Conservation (phyloP, 2,113 vertebrate species). For the Beaufortia kweichowensis region DNA sequence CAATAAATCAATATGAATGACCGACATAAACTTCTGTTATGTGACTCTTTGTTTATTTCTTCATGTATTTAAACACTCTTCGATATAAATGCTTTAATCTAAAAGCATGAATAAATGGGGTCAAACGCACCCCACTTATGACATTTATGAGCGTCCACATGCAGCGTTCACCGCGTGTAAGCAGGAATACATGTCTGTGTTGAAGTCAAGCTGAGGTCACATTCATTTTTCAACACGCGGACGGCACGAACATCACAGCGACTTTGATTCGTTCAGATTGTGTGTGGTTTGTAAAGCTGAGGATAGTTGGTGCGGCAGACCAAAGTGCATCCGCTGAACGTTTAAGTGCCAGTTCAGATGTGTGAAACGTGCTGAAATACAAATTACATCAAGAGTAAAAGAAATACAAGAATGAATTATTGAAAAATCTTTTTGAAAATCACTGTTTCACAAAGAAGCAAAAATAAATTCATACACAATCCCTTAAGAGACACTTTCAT, state of each 20-base stretch:
- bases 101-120: no score
- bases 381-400: not conserved
- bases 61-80: not conserved
- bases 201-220: conserved; percentile 59
- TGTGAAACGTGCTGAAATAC: not conserved
- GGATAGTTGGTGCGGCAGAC: conserved; percentile 41
- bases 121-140: conserved; percentile 53
- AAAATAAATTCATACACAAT: not conserved
- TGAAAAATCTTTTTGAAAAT: no score
- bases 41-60: no score
- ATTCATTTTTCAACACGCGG: conserved; percentile 70
- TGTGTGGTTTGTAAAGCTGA: conserved; percentile 57
- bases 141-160: conserved; percentile 46
- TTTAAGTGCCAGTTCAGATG: not conserved
- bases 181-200: conserved; percentile 49
- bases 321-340: conserved; percentile 26
- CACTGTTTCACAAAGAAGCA: not conserved
- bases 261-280: conserved; percentile 63
- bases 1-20: not conserved
- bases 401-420: not conserved
- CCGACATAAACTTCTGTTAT: no score
- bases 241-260: conserved; percentile 33
- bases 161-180: not conserved
- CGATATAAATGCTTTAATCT: no score
- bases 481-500: no score